A percentile compares a stretch with the other conserved stretches of the same genome.
Evolutionary conservation across 2,888 invertebrate species (phyloP).

Genomic region (Entomobrya proxima): DNA sequence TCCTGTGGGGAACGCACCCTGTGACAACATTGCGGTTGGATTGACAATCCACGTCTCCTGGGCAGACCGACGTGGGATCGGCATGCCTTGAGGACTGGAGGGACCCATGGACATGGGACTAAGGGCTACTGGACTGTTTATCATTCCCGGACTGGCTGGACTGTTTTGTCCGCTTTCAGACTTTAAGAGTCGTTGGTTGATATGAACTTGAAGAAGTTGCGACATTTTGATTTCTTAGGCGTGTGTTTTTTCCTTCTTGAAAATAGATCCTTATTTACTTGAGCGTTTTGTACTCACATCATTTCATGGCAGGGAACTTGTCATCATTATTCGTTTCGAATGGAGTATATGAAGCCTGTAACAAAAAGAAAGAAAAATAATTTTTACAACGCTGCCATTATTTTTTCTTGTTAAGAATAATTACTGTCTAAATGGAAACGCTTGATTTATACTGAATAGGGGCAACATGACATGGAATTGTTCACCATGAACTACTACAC

Average conservation of each 20-base stretch:
- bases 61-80: conserved; percentile 69
- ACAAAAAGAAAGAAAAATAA: no score
- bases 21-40: conserved; percentile 55
- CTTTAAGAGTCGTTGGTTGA: conserved; percentile 74
- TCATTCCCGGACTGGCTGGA: conserved; percentile 69
- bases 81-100: conserved; percentile 75
- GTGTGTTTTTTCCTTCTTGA: neutral
- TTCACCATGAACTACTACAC: no score
- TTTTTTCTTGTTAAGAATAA: no score
- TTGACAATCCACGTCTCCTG: conserved; percentile 74
- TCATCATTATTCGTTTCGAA: no score
- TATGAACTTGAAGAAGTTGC: conserved; percentile 74
- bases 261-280: neutral
- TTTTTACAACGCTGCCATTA: no score
- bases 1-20: conserved; percentile 42
- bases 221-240: conserved; percentile 63
- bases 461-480: no score
- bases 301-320: no score
- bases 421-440: no score
- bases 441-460: no score
- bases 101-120: conserved; percentile 75
- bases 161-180: conserved; percentile 73
- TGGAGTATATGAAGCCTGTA: no score
- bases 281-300: no score
- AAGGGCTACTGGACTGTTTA: conserved; percentile 72